These are phyloP conservation scores for Sminthurides aquaticus DNA, from an alignment of 2,888 invertebrate genomes.

Conservation along the genomic window DNA sequence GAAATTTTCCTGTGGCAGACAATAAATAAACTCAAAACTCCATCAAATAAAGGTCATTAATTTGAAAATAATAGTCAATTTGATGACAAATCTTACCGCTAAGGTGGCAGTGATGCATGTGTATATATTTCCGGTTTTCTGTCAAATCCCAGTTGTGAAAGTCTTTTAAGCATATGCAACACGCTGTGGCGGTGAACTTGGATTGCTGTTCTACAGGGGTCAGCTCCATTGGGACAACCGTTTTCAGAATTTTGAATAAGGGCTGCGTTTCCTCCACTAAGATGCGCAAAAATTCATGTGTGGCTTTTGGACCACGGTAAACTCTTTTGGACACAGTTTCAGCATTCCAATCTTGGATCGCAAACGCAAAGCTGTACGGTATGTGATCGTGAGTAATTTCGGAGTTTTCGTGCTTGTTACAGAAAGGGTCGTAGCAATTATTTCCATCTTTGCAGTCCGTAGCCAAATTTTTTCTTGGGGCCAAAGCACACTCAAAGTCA, in stretches of 20 bases:
- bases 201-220: not conserved
- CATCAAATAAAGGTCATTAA: no score
- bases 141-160: not conserved
- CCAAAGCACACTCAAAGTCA: not conserved
- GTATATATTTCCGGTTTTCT: not conserved
- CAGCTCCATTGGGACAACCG: not conserved
- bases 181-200: not conserved
- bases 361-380: not conserved
- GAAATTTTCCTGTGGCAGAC: not conserved
- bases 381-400: not conserved
- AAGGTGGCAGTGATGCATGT: not conserved
- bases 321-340: not conserved
- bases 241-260: not conserved
- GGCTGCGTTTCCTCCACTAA: not conserved
- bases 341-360: not conserved
- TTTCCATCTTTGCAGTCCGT: not conserved
- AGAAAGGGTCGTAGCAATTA: not conserved
- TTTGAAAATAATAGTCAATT: no score
- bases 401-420: not conserved
- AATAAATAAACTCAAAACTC: no score
- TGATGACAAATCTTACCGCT: no score
- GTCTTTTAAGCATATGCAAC: not conserved
- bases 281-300: not conserved
- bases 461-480: not conserved
- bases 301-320: not conserved